Percentiles rank a stretch among this genome's conserved stretches.
These are phyloP conservation scores for Hyphantria cunea DNA, from an alignment of 1,140 invertebrate species.

Conservation along the genomic window DNA sequence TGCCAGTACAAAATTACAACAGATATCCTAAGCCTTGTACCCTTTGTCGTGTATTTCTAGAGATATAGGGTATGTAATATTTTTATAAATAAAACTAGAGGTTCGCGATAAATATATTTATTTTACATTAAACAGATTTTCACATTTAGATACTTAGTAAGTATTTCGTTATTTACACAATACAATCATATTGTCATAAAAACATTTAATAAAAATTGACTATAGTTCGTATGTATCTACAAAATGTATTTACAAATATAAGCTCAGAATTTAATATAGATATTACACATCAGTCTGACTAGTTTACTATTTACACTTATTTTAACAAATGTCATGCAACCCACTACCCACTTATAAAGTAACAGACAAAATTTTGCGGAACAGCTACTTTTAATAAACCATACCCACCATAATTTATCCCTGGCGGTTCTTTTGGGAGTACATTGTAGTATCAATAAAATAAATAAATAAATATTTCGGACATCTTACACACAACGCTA, in stretches of 20 bases:
- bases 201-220: conserved; percentile 79
- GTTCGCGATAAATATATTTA: conserved; percentile 61
- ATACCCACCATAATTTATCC: neutral
- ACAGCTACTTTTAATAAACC: neutral
- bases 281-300: conserved; percentile 51
- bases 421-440: no score
- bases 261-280: conserved; percentile 65
- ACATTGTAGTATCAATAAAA: no score
- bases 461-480: no score
- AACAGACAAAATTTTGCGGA: neutral
- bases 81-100: conserved; percentile 30
- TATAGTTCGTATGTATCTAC: conserved; percentile 68
- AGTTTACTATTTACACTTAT: conserved; percentile 51
- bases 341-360: conserved; percentile 5
- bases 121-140: conserved; percentile 67
- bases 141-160: conserved; percentile 56
- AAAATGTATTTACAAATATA: conserved; percentile 72
- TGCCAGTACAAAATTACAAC: no score
- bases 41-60: neutral
- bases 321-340: neutral
- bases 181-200: conserved; percentile 78
- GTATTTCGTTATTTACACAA: conserved; percentile 62
- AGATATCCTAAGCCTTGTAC: no score
- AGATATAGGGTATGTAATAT: conserved; percentile 31
- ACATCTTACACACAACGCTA: no score